These are phyloP conservation scores for Tetragonula carbonaria DNA, from an alignment of 2,888 invertebrate genomes.

Conservation along the genomic window DNA sequence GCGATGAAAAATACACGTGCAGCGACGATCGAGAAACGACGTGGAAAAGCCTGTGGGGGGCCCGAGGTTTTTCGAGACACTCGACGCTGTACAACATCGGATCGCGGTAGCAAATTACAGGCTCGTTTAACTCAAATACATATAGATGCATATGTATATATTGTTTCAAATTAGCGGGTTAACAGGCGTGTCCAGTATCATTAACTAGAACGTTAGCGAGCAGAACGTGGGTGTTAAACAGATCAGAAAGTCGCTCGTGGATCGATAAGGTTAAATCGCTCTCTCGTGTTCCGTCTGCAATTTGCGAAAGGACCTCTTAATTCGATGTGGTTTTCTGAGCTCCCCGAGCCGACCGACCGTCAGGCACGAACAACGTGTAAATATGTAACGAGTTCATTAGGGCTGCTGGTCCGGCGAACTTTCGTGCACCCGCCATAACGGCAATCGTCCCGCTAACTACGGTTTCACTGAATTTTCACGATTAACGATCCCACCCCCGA, in stretches of 20 bases:
- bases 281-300: constrained; percentile 72
- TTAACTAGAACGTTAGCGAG: constrained; percentile 51
- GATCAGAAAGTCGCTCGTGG: constrained; percentile 68
- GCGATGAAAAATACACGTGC: background rate
- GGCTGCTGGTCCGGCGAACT: constrained; percentile 66
- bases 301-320: constrained; percentile 71
- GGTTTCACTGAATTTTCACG: constrained; percentile 70
- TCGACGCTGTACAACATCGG: background rate
- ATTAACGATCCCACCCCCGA: constrained; percentile 51
- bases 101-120: constrained; percentile 36
- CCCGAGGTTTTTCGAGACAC: background rate
- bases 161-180: constrained; percentile 53
- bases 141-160: constrained; percentile 26
- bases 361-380: constrained; percentile 73
- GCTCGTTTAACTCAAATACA: constrained; percentile 41
- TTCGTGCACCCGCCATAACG: constrained; percentile 68
- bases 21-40: background rate
- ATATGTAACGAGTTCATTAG: constrained; percentile 76
- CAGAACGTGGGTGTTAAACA: constrained; percentile 58
- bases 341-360: constrained; percentile 43
- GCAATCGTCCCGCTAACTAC: constrained; percentile 68
- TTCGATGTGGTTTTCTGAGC: constrained; percentile 70
- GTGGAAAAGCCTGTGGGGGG: background rate
- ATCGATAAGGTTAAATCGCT: constrained; percentile 72
- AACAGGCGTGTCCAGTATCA: constrained; percentile 55